These are phyloP conservation scores for Colostygia pectinataria DNA, from an alignment of 2,888 invertebrate species.

Conservation along the genomic window DNA sequence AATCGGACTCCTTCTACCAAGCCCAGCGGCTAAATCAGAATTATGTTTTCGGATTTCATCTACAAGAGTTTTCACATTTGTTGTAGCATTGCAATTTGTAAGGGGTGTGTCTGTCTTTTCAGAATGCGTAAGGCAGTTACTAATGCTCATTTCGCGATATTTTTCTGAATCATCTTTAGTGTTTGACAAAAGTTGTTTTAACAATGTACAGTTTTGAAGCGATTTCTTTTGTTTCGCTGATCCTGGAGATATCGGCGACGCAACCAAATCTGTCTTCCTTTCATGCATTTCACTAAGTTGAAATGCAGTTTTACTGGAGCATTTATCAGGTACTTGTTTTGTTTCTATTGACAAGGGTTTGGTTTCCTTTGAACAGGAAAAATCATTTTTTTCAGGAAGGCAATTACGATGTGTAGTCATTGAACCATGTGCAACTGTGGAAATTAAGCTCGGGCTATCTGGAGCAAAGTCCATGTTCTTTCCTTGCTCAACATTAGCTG, in stretches of 20 bases:
- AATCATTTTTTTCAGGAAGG: conserved; percentile 26
- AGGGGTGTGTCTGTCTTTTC: conserved; percentile 40
- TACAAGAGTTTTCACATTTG: conserved; percentile 25
- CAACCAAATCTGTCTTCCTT: conserved; percentile 8
- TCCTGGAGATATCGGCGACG: conserved; percentile 28
- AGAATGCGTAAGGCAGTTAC: conserved; percentile 42
- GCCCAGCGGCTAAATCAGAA: conserved; percentile 39
- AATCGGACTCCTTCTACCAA: conserved; percentile 37
- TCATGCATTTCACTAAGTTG: conserved; percentile 27
- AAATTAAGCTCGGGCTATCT: conserved; percentile 25
- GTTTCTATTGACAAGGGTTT: conserved; percentile 20
- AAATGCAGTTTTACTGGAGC: conserved; percentile 17
- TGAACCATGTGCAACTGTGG: conserved; percentile 5
- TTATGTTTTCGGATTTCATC: conserved; percentile 35
- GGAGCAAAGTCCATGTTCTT: conserved; percentile 23
- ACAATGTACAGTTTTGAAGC: conserved; percentile 68
- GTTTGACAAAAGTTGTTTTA: conserved; percentile 72
- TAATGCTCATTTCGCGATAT: conserved; percentile 43
- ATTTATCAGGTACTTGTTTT: conserved; percentile 21
- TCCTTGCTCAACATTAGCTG: conserved; percentile 8
- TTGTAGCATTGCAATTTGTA: conserved; percentile 40
- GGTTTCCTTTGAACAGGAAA: conserved; percentile 5
- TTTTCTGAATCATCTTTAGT: conserved; percentile 58
- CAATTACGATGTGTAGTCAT: conserved; percentile 19
- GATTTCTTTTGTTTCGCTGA: conserved; percentile 41